Evolutionary conservation across 2,888 invertebrate genomes (phyloP).

Genomic region (Ditylenchus weischeri): DNA sequence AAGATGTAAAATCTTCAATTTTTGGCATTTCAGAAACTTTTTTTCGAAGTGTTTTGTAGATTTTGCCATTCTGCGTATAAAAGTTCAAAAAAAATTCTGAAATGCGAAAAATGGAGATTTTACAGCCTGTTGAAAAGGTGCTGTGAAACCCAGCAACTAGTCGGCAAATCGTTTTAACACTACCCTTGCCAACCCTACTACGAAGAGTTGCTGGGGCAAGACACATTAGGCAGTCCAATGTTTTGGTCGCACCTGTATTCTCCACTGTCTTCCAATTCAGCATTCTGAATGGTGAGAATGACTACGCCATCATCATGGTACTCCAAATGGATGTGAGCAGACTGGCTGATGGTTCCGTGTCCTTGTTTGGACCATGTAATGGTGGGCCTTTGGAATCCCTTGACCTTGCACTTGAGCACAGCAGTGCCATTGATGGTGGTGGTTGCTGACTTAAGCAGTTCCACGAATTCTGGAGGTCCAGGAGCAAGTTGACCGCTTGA

Average conservation of each 20-base stretch:
- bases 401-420: slow-evolving; percentile 41
- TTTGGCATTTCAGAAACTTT: too few relatives aligned
- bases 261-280: slow-evolving; percentile 47
- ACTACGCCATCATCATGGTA: slow-evolving; percentile 54
- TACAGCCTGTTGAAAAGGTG: too few relatives aligned
- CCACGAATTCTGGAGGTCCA: slow-evolving; percentile 56
- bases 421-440: slow-evolving; percentile 40
- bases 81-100: too few relatives aligned
- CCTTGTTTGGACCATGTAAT: slow-evolving; percentile 45
- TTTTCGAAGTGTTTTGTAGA: too few relatives aligned
- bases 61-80: too few relatives aligned
- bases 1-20: too few relatives aligned
- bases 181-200: too few relatives aligned
- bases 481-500: slow-evolving; percentile 25
- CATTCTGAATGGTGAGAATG: slow-evolving; percentile 46
- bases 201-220: too few relatives aligned
- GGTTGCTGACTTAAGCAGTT: slow-evolving; percentile 53
- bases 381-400: slow-evolving; percentile 38
- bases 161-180: too few relatives aligned
- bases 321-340: slow-evolving; percentile 45
- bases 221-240: too few relatives aligned
- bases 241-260: slow-evolving; percentile 52
- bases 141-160: too few relatives aligned
- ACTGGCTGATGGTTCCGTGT: slow-evolving; percentile 66
- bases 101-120: too few relatives aligned